Evolutionary conservation across 2,797 vertebrate species (phyloP).

Genomic region (Acrossocheilus fasciatus): DNA sequence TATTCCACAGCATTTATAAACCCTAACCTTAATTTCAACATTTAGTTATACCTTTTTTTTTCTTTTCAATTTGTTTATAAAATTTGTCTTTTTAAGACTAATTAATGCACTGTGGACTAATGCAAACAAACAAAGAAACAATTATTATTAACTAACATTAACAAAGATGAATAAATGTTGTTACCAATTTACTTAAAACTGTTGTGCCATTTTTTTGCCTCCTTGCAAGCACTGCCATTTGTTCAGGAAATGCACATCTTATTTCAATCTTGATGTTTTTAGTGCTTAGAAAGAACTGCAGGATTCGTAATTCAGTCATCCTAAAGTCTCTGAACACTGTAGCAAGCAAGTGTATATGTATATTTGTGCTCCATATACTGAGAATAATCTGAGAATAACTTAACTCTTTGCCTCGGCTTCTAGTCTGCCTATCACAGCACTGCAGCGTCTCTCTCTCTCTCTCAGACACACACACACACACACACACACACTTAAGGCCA

Average conservation of each 20-base stretch:
- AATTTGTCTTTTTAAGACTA: not conserved
- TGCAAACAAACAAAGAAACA: not conserved
- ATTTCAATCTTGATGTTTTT: not conserved
- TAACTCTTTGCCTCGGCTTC: not conserved
- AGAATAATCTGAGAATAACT: conserved; percentile 6
- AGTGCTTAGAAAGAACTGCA: not conserved
- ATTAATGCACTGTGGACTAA: not conserved
- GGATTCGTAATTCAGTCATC: not conserved
- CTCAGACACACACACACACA: not conserved
- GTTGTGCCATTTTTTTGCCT: not conserved
- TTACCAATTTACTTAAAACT: not conserved
- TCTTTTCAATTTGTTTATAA: not conserved
- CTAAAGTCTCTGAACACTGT: not conserved
- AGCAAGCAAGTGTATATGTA: not conserved
- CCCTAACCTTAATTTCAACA: not conserved
- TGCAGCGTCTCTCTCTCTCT: not conserved
- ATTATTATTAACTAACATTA: not conserved
- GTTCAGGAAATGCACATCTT: not conserved
- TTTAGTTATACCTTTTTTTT: not conserved
- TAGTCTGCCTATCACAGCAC: conserved; percentile 31
- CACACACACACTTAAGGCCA: conserved; percentile 22
- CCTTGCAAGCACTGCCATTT: not conserved
- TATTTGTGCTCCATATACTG: conserved; percentile 5
- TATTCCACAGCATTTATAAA: not conserved
- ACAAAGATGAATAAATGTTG: not conserved